Evolutionary conservation across 1,140 invertebrate genomes (phyloP).

Genomic region (Bombus difficillimus): DNA sequence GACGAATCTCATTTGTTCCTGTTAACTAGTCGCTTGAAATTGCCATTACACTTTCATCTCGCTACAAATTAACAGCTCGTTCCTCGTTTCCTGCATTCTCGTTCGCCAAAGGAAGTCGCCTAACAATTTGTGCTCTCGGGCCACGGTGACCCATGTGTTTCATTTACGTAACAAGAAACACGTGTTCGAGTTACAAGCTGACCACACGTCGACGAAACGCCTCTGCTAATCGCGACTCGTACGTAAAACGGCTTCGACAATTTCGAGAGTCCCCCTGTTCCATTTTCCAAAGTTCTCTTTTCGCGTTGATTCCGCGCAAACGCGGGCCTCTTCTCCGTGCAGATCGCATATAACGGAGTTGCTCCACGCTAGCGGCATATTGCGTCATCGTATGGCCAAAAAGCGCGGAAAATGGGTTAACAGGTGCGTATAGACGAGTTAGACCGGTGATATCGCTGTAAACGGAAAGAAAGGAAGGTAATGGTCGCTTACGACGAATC

Average conservation of each 20-base stretch:
- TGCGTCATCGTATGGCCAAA: slow-evolving; percentile 37
- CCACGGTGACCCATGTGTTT: not conserved
- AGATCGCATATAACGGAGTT: not conserved
- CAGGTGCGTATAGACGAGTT: not conserved
- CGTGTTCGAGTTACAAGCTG: not conserved
- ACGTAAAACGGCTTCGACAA: not conserved
- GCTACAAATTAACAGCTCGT: slow-evolving; percentile 2
- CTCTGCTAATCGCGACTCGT: not conserved
- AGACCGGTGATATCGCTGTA: not conserved
- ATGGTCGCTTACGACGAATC: not conserved
- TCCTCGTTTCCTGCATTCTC: not conserved
- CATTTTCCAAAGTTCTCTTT: not conserved
- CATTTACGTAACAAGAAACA: slow-evolving; percentile 27
- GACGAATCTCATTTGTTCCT: not conserved
- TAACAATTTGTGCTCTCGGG: not conserved
- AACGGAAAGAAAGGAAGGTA: not conserved
- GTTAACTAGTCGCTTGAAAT: not conserved
- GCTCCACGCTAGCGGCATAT: not conserved
- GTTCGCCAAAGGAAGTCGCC: not conserved
- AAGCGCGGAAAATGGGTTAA: slow-evolving; percentile 41
- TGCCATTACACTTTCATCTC: slow-evolving; percentile 5
- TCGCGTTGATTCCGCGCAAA: slow-evolving; percentile 1
- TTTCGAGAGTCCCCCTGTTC: slow-evolving; percentile 9
- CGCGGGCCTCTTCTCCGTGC: too few relatives aligned
- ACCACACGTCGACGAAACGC: not conserved